A percentile compares a stretch with the other conserved stretches of the same genome.
Evolutionary conservation across 1,140 invertebrate species (phyloP).

Genomic region (Leptopilina boulardi): DNA sequence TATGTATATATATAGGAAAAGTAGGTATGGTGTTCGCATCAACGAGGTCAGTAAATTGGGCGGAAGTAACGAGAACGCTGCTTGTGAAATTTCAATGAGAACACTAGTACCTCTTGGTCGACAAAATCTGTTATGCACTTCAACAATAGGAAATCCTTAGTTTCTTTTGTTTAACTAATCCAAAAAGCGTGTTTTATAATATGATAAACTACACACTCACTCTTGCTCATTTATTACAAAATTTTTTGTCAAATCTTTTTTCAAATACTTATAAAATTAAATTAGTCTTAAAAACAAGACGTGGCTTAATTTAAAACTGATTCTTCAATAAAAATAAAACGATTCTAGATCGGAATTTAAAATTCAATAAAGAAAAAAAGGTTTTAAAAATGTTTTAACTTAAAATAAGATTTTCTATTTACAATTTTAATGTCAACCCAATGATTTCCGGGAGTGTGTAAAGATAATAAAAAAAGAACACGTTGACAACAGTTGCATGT

Average conservation of each 20-base stretch:
- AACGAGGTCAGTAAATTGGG: slow-evolving; percentile 29
- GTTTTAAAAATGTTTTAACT: too few relatives aligned
- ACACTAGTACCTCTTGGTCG: neutral
- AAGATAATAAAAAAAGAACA: slow-evolving; percentile 1
- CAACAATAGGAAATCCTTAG: neutral
- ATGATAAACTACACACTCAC: neutral
- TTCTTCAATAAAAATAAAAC: too few relatives aligned
- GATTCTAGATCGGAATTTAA: too few relatives aligned
- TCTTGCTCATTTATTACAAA: neutral
- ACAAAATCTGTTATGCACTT: slow-evolving; percentile 8
- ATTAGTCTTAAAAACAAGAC: too few relatives aligned
- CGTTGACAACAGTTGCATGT: neutral
- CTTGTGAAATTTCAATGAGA: slow-evolving; percentile 27
- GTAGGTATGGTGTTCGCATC: slow-evolving; percentile 27
- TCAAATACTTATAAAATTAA: too few relatives aligned
- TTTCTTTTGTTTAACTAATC: slow-evolving; percentile 1
- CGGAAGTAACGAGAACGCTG: slow-evolving; percentile 26
- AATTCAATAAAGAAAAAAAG: too few relatives aligned
- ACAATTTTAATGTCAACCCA: neutral
- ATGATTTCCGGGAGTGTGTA: slow-evolving; percentile 14
- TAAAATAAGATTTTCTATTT: neutral
- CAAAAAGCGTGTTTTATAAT: neutral
- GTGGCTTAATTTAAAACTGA: too few relatives aligned
- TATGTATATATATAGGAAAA: neutral
- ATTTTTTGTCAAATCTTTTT: too few relatives aligned